Evolutionary conservation across 2,113 vertebrate genomes (phyloP), one percentile per base, ranked within the genome.

Genomic region (Arizona elegans): DNA sequence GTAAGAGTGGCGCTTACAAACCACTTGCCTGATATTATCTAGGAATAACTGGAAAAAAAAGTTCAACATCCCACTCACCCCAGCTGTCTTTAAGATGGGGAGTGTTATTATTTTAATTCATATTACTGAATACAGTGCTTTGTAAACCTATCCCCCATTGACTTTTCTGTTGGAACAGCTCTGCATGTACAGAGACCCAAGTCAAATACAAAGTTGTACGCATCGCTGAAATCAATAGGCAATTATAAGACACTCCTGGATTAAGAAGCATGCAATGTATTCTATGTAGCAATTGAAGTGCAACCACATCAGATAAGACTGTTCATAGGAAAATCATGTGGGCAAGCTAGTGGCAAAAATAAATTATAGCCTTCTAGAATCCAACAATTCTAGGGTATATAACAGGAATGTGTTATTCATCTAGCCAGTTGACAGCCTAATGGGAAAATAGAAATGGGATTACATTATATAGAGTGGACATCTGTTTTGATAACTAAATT

Each of bases 401-500:
- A 65, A 92, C 50, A 91, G 11, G 33, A 91, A 55, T 65, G 65
- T 95, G 43, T 91, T 94, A 94, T 90, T 95, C 56, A 92, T 95
- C 29, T 91, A 62, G 8, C 50, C 62, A 47, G 13, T 94, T 94
- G 90, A 91, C 81, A 95, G 11, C 23, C 54, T 95, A 95, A 95
- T 93, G 21, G 65, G 52, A 95, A 33, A 50, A 90, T 38, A 59
- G 9, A 95, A 93, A 94, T 56, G 11, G 29, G 70, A 53, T 93
- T 96, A 90, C 58, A 59, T 54, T 93, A 3, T 88, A 65, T 95
- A 94, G 19, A 85, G 70, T 93, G 87, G 55, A 86, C 94, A 97
- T 95, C 95, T 96, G 94, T 96, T 97, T 93, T 90, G 86, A 93
- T 94, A 95, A 94, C 81, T 90, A 62, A 95, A 95, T 96, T 95